Percentiles rank a stretch among this genome's conserved stretches.
Evolutionary conservation across 53 echinoderm and acorn worm species (phyloP).

Genomic region (Henricia sp.): DNA sequence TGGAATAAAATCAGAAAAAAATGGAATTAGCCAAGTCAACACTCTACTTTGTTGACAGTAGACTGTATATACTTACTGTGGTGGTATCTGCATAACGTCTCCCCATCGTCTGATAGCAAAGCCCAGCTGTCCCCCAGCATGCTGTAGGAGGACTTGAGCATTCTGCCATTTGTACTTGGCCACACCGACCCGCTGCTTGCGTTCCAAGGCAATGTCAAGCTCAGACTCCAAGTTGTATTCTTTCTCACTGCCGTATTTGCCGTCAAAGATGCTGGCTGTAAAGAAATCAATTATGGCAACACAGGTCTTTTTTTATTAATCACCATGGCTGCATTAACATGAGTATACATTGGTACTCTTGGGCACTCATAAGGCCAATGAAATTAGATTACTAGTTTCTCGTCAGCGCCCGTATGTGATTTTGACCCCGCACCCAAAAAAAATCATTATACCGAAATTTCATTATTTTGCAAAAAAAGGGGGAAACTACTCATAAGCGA

Average conservation of each 20-base stretch:
- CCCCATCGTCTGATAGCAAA: constrained; percentile 91
- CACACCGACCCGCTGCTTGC: constrained; percentile 86
- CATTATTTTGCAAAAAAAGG: too few species aligned
- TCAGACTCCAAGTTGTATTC: constrained; percentile 88
- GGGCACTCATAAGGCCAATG: background rate
- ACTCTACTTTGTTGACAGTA: too few species aligned
- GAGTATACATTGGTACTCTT: background rate
- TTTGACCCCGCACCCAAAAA: background rate
- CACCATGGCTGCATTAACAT: background rate
- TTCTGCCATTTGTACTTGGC: constrained; percentile 98
- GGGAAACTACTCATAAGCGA: too few species aligned
- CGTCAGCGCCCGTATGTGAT: too few species aligned
- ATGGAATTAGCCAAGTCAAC: too few species aligned
- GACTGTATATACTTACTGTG: constrained; percentile 72
- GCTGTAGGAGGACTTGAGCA: constrained; percentile 76
- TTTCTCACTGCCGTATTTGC: constrained; percentile 94
- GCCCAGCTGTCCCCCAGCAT: constrained; percentile 85
- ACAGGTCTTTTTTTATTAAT: background rate
- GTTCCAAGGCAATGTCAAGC: constrained; percentile 82
- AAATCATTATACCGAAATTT: background rate
- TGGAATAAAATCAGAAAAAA: too few species aligned
- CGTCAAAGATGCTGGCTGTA: constrained; percentile 90
- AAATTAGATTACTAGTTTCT: too few species aligned
- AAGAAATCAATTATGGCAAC: background rate
- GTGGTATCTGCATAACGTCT: constrained; percentile 83